phyloP scores from a whole-genome alignment of 2,113 vertebrate genomes.

The Protobothrops flavoviridis region DNA sequence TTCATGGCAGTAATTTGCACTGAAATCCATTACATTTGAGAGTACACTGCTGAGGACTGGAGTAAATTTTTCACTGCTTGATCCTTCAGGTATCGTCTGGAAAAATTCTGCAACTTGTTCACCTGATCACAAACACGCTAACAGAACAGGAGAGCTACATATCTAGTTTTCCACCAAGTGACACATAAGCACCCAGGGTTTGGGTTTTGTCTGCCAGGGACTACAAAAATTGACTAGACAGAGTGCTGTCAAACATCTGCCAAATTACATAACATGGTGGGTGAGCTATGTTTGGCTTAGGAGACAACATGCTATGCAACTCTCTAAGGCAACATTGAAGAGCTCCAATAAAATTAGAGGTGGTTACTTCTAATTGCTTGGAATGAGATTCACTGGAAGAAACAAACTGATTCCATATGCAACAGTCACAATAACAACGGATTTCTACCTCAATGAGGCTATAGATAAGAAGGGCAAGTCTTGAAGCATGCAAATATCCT shows the following conservation, averaged over 20 bases:
- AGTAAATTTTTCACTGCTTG: not conserved
- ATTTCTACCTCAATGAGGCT: not conserved
- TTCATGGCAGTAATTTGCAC: not conserved
- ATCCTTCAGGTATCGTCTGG: not conserved
- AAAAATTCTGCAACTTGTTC: not conserved
- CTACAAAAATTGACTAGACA: not conserved
- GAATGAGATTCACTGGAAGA: not conserved
- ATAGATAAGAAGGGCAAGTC: not conserved
- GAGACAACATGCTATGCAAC: not conserved
- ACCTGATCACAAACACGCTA: not conserved
- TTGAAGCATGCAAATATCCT: not conserved
- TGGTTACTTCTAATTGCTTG: not conserved
- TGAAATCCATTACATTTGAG: not conserved
- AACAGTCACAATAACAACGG: not conserved
- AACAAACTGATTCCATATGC: not conserved
- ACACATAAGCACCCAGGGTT: not conserved
- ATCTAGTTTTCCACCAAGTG: not conserved
- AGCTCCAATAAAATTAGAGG: not conserved
- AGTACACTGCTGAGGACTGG: not conserved
- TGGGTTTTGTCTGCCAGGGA: not conserved
- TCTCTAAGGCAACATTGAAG: slow-evolving; percentile 10
- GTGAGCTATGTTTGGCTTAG: not conserved
- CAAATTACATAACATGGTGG: not conserved
- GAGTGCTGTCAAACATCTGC: not conserved
- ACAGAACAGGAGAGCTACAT: not conserved